A percentile compares a stretch with the other conserved stretches of the same genome.
These are phyloP conservation scores for Synergus umbraculus DNA, from an alignment of 2,888 invertebrate species.

Conservation along the genomic window DNA sequence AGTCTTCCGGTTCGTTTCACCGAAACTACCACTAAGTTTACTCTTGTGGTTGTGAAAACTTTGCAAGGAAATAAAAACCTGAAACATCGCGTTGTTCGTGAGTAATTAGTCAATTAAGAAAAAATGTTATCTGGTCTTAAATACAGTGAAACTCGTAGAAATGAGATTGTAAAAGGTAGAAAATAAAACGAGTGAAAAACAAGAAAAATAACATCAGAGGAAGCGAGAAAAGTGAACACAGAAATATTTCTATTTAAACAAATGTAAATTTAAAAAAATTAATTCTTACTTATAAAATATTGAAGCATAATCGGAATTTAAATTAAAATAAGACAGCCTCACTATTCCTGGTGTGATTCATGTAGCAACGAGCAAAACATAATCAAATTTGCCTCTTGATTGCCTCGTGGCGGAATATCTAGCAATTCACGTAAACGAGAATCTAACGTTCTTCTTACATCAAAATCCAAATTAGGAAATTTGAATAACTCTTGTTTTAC, in stretches of 20 bases:
- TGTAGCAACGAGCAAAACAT: slow-evolving; percentile 10
- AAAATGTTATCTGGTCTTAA: slow-evolving; percentile 30
- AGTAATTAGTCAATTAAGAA: slow-evolving; percentile 34
- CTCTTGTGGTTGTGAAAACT: not conserved
- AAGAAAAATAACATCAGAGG: not conserved
- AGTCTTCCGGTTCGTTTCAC: slow-evolving; percentile 29
- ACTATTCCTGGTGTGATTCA: not conserved
- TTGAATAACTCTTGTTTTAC: not conserved
- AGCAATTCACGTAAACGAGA: slow-evolving; percentile 1
- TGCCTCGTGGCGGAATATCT: not conserved
- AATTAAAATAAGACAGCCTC: too few species aligned
- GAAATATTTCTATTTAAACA: not conserved
- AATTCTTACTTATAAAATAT: not conserved
- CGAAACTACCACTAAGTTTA: slow-evolving; percentile 13
- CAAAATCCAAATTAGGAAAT: not conserved
- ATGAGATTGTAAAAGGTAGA: not conserved
- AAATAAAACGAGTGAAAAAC: not conserved
- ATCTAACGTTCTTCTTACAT: not conserved
- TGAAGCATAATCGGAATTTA: not conserved
- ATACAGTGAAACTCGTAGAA: not conserved
- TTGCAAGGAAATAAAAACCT: slow-evolving; percentile 1
- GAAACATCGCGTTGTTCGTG: slow-evolving; percentile 13
- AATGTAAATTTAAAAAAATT: not conserved
- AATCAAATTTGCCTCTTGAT: slow-evolving; percentile 32
- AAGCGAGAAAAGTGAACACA: not conserved